Base-by-base conservation (phyloP, 2,888 invertebrate species). In the Drosophila acutilabella region DNA sequence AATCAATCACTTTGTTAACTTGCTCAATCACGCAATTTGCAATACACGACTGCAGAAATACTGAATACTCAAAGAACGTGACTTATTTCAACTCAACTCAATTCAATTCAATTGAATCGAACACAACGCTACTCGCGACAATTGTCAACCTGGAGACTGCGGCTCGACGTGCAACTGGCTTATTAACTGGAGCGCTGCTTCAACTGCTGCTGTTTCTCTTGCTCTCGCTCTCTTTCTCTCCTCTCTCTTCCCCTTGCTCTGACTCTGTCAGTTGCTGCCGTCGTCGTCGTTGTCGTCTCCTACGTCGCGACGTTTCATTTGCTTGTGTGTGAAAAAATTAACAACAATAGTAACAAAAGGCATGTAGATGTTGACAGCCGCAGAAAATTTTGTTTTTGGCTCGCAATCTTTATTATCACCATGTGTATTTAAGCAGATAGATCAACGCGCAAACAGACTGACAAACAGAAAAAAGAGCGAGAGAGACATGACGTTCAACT, bases 371-470 rank as follows among this genome's bases (percentile, higher is more conserved):
- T 47, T 59, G 74, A 64, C 64, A 59, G 41, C 61, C 61, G 61
- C 60, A 78, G 60, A 78, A 54, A 78, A 58, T 64, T 62, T 53
- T 76, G 41, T 70, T 68, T 77, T 80, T 38, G 68, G 83, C 61
- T 67, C 71, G 67, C 80, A 80, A 81, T 81, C 82, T 82, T 71
- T 77, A 80, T 85, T 85, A 81, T 81, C 78, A 77, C 62, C 61
- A 54, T 84, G 81, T 82, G 72, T 84, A 57, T 66, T 81, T 87
- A 77, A 69, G 80, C 85, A 87, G 88, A 83, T 83, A 83, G 82
- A 84, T 87, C 72, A 68, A 52, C 76, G n/a, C 61, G 58, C 72
- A 70, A 54, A 58, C 70, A 73, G 50, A 59, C 47, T 18, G 13
- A 42, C 56, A 57, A 36, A 64, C 53, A 53, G 74, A 47, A 8